A percentile compares a stretch with the other conserved stretches of the same genome.
phyloP scores from a whole-genome alignment of 2,888 invertebrate species.

The Dryobotodes eremita region DNA sequence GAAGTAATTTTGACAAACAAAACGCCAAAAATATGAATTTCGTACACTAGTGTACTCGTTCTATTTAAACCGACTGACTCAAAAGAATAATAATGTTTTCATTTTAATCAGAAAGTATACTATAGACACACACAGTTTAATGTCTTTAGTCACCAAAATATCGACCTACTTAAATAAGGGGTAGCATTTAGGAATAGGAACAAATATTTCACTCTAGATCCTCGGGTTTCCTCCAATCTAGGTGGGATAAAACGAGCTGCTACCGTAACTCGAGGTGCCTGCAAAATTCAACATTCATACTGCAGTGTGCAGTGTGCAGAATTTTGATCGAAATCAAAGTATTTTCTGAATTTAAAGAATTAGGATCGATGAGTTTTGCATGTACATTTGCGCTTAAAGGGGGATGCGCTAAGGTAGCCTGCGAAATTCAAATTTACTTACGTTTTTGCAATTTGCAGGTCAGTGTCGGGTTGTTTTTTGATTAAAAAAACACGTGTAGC shows the following conservation, averaged over 20 bases:
- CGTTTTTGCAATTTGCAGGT: too few species aligned
- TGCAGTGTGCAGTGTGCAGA: slow-evolving; percentile 25
- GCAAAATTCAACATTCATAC: slow-evolving; percentile 38
- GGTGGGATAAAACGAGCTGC: slow-evolving; percentile 27
- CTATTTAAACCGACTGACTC: background rate
- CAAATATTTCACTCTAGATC: slow-evolving; percentile 33
- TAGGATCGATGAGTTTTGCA: background rate
- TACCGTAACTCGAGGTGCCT: slow-evolving; percentile 5
- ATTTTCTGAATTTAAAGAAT: background rate
- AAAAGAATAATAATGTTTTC: background rate
- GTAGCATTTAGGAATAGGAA: background rate
- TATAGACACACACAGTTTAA: background rate
- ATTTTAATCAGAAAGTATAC: background rate
- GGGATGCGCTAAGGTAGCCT: too few species aligned
- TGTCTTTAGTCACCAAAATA: background rate
- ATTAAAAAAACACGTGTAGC: too few species aligned
- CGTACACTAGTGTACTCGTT: background rate
- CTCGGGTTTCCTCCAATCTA: slow-evolving; percentile 33
- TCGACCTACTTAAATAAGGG: background rate
- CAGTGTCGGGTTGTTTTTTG: too few species aligned
- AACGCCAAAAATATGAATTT: background rate
- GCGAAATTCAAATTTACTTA: too few species aligned
- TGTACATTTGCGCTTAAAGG: background rate
- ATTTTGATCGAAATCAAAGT: slow-evolving; percentile 16
- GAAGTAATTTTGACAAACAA: background rate